Evolutionary conservation across 2,113 vertebrate species (phyloP).

Genomic region (Mormyrus lacerda): DNA sequence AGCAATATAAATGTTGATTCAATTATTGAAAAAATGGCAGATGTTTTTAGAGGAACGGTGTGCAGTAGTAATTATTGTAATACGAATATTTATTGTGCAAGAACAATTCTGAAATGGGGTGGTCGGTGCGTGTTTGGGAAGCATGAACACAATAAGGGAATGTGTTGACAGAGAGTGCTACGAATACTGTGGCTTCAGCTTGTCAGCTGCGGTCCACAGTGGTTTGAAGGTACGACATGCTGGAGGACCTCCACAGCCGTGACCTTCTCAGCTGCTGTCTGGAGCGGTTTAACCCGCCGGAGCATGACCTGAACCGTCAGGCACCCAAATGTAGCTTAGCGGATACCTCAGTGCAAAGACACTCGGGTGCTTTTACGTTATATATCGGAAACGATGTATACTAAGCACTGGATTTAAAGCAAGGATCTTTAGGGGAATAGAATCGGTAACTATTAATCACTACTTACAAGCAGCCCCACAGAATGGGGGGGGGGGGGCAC

Average conservation of each 20-base stretch:
- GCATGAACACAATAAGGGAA: not conserved
- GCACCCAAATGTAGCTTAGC: not conserved
- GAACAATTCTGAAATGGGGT: not conserved
- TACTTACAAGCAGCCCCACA: not conserved
- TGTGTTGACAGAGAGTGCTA: not conserved
- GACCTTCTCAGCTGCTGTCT: not conserved
- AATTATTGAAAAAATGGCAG: not conserved
- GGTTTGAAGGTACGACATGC: constrained; percentile 13
- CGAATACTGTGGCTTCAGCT: not conserved
- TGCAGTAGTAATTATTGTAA: not conserved
- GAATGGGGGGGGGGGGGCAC: not conserved
- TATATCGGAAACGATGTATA: not conserved
- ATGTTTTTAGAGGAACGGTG: not conserved
- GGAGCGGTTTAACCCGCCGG: not conserved
- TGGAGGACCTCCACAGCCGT: not conserved
- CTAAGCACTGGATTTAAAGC: not conserved
- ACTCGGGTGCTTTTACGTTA: not conserved
- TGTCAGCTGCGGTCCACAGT: constrained; percentile 32
- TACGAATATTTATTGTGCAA: not conserved
- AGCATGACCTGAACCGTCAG: not conserved
- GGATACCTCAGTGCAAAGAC: not conserved
- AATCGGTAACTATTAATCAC: not conserved
- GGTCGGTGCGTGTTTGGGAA: not conserved
- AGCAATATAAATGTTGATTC: not conserved
- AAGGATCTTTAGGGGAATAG: not conserved